phyloP scores from a whole-genome alignment of 2,888 invertebrate genomes.

The Tupiocoris notatus region DNA sequence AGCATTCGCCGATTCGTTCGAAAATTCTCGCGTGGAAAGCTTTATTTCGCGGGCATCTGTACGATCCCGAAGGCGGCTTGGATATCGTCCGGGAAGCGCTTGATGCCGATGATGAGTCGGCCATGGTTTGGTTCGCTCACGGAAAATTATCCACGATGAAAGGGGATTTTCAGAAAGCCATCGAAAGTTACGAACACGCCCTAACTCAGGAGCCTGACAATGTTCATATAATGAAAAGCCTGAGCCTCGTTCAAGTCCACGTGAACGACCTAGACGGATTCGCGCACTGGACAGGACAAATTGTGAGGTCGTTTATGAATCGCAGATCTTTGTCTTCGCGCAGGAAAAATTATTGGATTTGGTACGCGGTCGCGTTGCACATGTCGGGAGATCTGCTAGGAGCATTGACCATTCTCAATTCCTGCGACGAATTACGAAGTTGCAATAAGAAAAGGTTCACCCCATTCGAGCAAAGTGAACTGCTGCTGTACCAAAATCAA shows the following conservation, averaged over 20 bases:
- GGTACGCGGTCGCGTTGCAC: constrained; percentile 18
- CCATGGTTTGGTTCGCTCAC: constrained; percentile 99
- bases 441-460: not conserved
- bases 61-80: constrained; percentile 96
- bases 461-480: constrained; percentile 81
- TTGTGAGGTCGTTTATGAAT: constrained; percentile 64
- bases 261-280: constrained; percentile 98
- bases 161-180: constrained; percentile 99
- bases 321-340: not conserved
- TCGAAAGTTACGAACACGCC: constrained; percentile 98
- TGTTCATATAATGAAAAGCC: constrained; percentile 93
- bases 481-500: constrained; percentile 94
- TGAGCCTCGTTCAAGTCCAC: constrained; percentile 96
- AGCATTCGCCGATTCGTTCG: constrained; percentile 95
- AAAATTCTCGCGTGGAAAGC: constrained; percentile 99
- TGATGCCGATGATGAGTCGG: constrained; percentile 91
- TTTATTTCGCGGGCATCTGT: constrained; percentile 91
- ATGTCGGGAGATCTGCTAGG: constrained; percentile 64
- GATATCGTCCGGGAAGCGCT: constrained; percentile 94
- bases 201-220: constrained; percentile 98
- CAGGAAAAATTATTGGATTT: constrained; percentile 12
- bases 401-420: constrained; percentile 44
- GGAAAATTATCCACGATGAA: constrained; percentile 94
- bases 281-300: constrained; percentile 93
- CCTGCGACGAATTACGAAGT: not conserved